These are phyloP conservation scores for Rhizoglyphus robini DNA, from an alignment of 1,140 invertebrate species.

Conservation along the genomic window DNA sequence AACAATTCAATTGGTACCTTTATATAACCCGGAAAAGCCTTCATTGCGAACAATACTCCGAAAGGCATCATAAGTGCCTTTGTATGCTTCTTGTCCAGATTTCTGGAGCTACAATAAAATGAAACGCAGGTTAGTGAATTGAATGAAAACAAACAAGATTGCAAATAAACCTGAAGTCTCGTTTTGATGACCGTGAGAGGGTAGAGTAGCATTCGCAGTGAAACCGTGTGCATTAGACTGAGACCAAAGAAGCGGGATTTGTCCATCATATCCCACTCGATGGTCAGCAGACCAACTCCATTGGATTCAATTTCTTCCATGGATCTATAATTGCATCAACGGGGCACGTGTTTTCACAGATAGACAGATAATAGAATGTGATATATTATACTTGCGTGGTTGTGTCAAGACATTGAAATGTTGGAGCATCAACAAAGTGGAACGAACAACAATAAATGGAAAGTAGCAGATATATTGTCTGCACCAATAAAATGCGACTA, in stretches of 20 bases:
- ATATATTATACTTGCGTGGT: too few relatives aligned
- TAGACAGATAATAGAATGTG: too few relatives aligned
- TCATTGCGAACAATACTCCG: constrained; percentile 74
- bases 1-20: constrained; percentile 50
- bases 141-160: background rate
- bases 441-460: too few relatives aligned
- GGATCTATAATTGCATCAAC: background rate
- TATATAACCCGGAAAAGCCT: constrained; percentile 72
- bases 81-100: constrained; percentile 41
- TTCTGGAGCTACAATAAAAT: constrained; percentile 20
- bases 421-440: too few relatives aligned
- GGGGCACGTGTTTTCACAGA: too few relatives aligned
- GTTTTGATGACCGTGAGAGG: constrained; percentile 94
- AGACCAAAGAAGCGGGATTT: constrained; percentile 56
- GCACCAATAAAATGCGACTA: too few relatives aligned
- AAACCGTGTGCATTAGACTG: constrained; percentile 70
- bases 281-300: constrained; percentile 50
- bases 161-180: constrained; percentile 56
- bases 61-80: constrained; percentile 76
- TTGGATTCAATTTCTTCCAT: constrained; percentile 22
- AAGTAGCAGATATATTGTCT: too few relatives aligned
- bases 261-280: constrained; percentile 98
- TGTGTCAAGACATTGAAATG: too few relatives aligned
- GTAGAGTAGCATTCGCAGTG: constrained; percentile 76
- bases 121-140: background rate